phyloP scores from a whole-genome alignment of 1,140 invertebrate species.

The Lamellibrachia luymesi region DNA sequence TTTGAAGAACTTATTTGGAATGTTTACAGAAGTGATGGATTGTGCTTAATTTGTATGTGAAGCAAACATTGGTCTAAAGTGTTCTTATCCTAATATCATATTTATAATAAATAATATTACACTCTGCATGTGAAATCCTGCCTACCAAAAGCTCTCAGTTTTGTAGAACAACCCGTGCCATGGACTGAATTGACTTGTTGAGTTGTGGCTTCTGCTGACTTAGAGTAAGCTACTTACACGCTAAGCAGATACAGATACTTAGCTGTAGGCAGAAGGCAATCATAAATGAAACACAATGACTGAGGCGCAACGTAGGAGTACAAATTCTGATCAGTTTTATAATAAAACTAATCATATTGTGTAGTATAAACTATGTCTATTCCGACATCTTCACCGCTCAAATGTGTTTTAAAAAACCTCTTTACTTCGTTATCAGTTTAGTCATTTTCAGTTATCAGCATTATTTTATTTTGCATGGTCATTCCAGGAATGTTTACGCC shows the following conservation, averaged over 20 bases:
- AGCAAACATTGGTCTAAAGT: background rate
- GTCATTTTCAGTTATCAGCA: too few species aligned
- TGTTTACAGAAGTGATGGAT: background rate
- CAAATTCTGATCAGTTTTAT: too few species aligned
- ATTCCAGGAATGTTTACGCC: too few species aligned
- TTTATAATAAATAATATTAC: background rate
- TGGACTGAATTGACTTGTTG: background rate
- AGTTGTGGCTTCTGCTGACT: background rate
- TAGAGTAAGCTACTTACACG: background rate
- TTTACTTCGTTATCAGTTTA: too few species aligned
- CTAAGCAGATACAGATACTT: background rate
- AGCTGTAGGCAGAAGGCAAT: background rate
- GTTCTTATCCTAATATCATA: background rate
- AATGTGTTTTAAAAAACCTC: too few species aligned
- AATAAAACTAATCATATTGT: too few species aligned
- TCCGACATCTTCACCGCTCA: too few species aligned
- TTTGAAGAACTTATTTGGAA: background rate
- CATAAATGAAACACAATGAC: background rate
- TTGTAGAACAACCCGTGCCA: background rate
- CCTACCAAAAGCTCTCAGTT: background rate
- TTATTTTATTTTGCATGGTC: too few species aligned
- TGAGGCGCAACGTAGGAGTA: too few species aligned
- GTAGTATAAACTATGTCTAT: too few species aligned
- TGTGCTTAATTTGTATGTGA: background rate
- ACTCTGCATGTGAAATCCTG: background rate